Percentiles rank a stretch among this genome's conserved stretches.
These are phyloP conservation scores for Centropyge bicolor DNA, from an alignment of 2,797 vertebrate species.

Conservation along the genomic window DNA sequence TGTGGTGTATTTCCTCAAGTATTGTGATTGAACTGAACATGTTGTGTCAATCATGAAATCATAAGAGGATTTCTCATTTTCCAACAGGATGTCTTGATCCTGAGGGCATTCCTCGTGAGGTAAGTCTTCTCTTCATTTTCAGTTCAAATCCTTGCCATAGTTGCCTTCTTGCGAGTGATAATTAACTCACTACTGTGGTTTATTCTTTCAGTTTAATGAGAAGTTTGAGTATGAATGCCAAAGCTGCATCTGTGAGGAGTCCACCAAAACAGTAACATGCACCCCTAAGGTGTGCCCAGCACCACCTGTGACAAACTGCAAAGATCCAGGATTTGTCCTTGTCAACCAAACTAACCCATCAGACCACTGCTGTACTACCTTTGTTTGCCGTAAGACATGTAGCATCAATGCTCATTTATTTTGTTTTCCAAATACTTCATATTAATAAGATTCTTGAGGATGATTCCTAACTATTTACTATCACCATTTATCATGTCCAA, in stretches of 20 bases:
- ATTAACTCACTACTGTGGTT: constrained; percentile 15
- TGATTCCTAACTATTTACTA: neutral
- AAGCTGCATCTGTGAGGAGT: constrained; percentile 89
- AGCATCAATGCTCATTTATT: neutral
- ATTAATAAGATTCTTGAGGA: neutral
- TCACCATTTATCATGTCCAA: constrained; percentile 26
- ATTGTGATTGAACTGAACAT: neutral
- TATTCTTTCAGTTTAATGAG: constrained; percentile 88
- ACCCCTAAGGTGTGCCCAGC: constrained; percentile 80
- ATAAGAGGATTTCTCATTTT: constrained; percentile 46
- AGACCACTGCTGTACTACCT: constrained; percentile 87
- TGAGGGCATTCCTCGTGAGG: constrained; percentile 89
- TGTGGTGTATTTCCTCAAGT: constrained; percentile 20
- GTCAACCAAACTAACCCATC: constrained; percentile 81
- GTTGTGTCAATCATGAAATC: constrained; percentile 24
- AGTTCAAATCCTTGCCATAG: neutral
- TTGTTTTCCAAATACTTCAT: neutral
- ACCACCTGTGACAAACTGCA: constrained; percentile 70
- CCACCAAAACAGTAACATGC: constrained; percentile 87
- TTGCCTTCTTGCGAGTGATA: constrained; percentile 14
- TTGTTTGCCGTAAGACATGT: constrained; percentile 89
- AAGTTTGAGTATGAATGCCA: constrained; percentile 90
- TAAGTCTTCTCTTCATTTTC: constrained; percentile 54
- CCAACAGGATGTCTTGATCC: constrained; percentile 93
- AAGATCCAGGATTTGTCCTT: constrained; percentile 83